These are phyloP conservation scores for Tetraodon nigroviridis DNA, from an alignment of 2,113 vertebrate genomes.

Conservation along the genomic window DNA sequence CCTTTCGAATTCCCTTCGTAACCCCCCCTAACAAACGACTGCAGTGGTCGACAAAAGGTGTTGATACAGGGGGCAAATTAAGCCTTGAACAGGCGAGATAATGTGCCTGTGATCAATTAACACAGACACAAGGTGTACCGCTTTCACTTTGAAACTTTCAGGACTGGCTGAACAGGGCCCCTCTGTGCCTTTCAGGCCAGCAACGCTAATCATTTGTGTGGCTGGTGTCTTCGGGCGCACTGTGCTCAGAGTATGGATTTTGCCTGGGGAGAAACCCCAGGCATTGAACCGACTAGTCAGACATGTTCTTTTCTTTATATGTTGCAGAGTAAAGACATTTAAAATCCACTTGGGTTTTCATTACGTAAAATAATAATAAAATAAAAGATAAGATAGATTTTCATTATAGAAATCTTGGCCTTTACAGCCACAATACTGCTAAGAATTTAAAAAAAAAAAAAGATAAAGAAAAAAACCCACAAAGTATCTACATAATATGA, in stretches of 20 bases:
- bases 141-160: slow-evolving; percentile 70
- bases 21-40: slow-evolving; percentile 61
- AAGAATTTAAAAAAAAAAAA: too few relatives aligned
- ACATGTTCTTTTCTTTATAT: slow-evolving; percentile 66
- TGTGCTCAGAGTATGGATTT: slow-evolving; percentile 76
- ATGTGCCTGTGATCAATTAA: slow-evolving; percentile 77
- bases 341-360: slow-evolving; percentile 5
- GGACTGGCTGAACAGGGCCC: slow-evolving; percentile 52
- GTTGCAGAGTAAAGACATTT: slow-evolving; percentile 30
- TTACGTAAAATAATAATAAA: too few relatives aligned
- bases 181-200: slow-evolving; percentile 68
- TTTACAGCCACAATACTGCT: too few relatives aligned
- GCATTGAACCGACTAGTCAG: slow-evolving; percentile 77
- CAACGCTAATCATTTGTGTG: slow-evolving; percentile 71
- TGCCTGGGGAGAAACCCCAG: slow-evolving; percentile 82
- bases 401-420: too few relatives aligned
- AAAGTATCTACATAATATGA: too few relatives aligned
- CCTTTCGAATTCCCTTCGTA: slow-evolving; percentile 50
- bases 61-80: slow-evolving; percentile 75
- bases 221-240: slow-evolving; percentile 73
- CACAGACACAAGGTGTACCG: slow-evolving; percentile 72
- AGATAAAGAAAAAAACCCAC: too few relatives aligned
- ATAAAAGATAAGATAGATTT: too few relatives aligned
- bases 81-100: slow-evolving; percentile 72
- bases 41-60: slow-evolving; percentile 66